phyloP scores from a whole-genome alignment of 2,797 vertebrate genomes.

The Lepidocolaptes lacrymiger region DNA sequence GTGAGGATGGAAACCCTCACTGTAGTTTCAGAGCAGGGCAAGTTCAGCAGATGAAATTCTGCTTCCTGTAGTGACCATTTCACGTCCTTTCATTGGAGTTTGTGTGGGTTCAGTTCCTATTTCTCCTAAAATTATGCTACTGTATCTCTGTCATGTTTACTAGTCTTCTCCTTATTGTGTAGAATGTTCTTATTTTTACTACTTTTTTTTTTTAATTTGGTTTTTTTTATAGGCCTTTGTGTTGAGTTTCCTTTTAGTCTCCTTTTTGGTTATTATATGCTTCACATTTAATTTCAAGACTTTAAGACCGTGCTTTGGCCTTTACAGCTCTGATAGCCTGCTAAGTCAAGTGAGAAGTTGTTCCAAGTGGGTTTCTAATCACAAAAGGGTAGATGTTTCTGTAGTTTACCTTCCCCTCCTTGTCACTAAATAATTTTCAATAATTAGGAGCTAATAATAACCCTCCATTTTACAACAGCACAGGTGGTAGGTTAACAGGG shows the following conservation, averaged over 20 bases:
- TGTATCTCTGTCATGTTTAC: background rate
- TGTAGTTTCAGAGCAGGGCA: background rate
- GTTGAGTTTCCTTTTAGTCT: background rate
- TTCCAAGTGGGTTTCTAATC: background rate
- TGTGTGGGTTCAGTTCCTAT: background rate
- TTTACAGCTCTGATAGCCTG: background rate
- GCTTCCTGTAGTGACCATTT: background rate
- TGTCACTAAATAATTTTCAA: background rate
- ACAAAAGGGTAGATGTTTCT: background rate
- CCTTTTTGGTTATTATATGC: background rate
- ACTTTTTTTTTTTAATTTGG: background rate
- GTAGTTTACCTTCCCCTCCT: background rate
- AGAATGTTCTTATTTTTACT: background rate
- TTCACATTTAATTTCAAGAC: background rate
- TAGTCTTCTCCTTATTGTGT: background rate
- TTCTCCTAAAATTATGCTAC: background rate
- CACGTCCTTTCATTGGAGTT: background rate
- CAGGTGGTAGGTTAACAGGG: background rate
- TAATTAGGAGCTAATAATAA: background rate
- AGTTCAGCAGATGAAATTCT: background rate
- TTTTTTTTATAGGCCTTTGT: background rate
- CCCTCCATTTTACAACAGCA: background rate
- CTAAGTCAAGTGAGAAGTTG: background rate
- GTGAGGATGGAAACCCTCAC: background rate
- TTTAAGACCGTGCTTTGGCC: background rate